Evolutionary conservation across 1,140 invertebrate species (phyloP), one percentile per base, ranked within the genome.

Genomic region (Drosophila obscura): DNA sequence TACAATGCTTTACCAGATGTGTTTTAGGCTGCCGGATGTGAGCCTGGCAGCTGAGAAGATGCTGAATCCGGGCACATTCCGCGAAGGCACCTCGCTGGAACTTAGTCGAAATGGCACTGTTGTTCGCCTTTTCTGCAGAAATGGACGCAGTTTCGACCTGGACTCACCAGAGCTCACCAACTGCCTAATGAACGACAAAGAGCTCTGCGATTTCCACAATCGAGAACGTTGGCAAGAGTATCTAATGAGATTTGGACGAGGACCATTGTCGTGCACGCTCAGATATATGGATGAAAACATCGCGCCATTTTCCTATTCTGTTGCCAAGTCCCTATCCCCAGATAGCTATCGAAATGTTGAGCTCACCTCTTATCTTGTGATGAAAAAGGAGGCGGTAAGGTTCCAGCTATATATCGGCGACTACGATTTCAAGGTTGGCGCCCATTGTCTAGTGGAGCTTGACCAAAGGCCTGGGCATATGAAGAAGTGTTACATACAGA

Each of bases 331-430:
- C 1, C 90, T 98, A 35, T 95, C 97, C 92, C 95, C 96, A 0
- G 93, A 94, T 73, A 96, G 97, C 73, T 98, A 97, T 91, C 93
- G 97, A 58, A 98, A 98, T 92, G 96, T 97, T 51, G 97, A 97
- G 80, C 96, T 96, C 90, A 39, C 8, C 11, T 39, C 35, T 39
- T 96, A 97, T 91, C 94, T 96, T 41, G 2, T 48, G 39, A 97
- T 96, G 95, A 94, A 94, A 75, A 96, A 94, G 94, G 96, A 77
- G 28, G 28, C 58, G 1, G 67, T 53, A 6, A 19, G 24, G 0
- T 49, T 69, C 8, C 92, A 93, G 39, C 93, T 93, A 89, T 94
- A 94, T 75, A 93, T 92, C 55, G 95, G 95, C 62, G 94, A 65
- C 62, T 61, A 74, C 24, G 59, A 75, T 51, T 87, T 88, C 41